Evolutionary conservation across 2,888 invertebrate genomes (phyloP).

Genomic region (Cataglyphis rosenhaueri): DNA sequence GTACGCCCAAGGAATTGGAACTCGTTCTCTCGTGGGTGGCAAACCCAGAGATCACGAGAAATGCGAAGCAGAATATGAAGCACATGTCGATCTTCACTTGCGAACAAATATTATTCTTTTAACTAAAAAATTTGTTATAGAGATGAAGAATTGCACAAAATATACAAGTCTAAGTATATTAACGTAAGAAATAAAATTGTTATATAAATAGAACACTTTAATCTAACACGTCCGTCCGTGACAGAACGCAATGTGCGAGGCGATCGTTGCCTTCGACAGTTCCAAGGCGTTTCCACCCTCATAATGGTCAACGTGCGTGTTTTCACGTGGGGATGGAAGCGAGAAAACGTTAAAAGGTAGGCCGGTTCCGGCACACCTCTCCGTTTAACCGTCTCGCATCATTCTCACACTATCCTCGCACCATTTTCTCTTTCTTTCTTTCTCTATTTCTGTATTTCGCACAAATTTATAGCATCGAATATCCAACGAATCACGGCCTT

Average conservation of each 20-base stretch:
- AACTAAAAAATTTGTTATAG: not conserved
- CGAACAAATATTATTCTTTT: slow-evolving; percentile 14
- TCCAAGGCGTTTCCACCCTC: slow-evolving; percentile 77
- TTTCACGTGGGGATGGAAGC: slow-evolving; percentile 77
- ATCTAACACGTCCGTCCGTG: slow-evolving; percentile 30
- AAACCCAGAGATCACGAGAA: slow-evolving; percentile 47
- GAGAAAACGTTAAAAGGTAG: slow-evolving; percentile 84
- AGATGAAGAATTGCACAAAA: not conserved
- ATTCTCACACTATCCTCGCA: slow-evolving; percentile 68
- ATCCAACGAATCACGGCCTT: slow-evolving; percentile 77
- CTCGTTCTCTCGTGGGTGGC: slow-evolving; percentile 59
- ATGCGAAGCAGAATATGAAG: slow-evolving; percentile 32
- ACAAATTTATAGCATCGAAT: slow-evolving; percentile 83
- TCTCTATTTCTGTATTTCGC: slow-evolving; percentile 80
- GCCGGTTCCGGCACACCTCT: slow-evolving; percentile 84
- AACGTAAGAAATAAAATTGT: not conserved
- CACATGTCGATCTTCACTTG: slow-evolving; percentile 33
- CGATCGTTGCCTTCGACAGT: slow-evolving; percentile 38
- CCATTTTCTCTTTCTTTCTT: slow-evolving; percentile 44
- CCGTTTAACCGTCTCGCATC: slow-evolving; percentile 83
- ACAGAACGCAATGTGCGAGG: slow-evolving; percentile 38
- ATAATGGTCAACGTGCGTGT: slow-evolving; percentile 83
- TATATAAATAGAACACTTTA: slow-evolving; percentile 2
- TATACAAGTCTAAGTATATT: not conserved
- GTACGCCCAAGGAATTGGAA: slow-evolving; percentile 49